A percentile compares a stretch with the other conserved stretches of the same genome.
phyloP scores from a whole-genome alignment of 1,140 invertebrate genomes.

The Helicoverpa zea region DNA sequence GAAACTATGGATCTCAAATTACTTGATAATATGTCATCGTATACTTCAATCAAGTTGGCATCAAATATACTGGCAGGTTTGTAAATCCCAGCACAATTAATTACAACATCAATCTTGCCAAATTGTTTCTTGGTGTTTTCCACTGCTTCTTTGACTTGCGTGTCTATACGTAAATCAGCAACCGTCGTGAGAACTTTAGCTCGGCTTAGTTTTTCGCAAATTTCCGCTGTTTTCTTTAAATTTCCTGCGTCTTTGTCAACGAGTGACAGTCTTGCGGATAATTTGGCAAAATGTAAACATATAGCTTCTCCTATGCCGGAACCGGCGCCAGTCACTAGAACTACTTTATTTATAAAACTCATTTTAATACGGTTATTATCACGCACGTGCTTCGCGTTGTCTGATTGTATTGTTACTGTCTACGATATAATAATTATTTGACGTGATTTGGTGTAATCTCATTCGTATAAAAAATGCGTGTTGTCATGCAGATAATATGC shows the following conservation, averaged over 20 bases:
- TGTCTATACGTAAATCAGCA: constrained; percentile 56
- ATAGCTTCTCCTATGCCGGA: constrained; percentile 64
- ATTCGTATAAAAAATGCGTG: too few relatives aligned
- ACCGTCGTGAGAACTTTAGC: constrained; percentile 53
- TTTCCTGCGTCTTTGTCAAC: constrained; percentile 55
- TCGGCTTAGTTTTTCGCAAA: constrained; percentile 56
- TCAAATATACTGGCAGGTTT: constrained; percentile 40
- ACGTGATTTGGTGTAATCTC: background rate
- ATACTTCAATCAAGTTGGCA: constrained; percentile 54
- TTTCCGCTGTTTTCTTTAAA: constrained; percentile 52
- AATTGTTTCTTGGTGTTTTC: constrained; percentile 50
- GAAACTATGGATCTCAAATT: constrained; percentile 58
- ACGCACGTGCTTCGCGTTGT: constrained; percentile 7
- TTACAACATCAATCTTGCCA: constrained; percentile 59
- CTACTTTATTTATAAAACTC: constrained; percentile 65
- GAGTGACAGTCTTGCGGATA: constrained; percentile 60
- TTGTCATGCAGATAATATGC: background rate
- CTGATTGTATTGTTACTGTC: background rate
- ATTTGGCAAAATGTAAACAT: constrained; percentile 61
- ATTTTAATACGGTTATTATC: constrained; percentile 44
- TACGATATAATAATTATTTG: background rate
- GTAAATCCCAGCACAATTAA: constrained; percentile 60
- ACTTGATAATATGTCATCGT: constrained; percentile 51
- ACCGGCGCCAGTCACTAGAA: constrained; percentile 63
- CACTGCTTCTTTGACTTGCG: constrained; percentile 54